A percentile compares a stretch with the other conserved stretches of the same genome.
Evolutionary conservation across 1,140 invertebrate genomes (phyloP).

Genomic region (Drosophila jambulina): DNA sequence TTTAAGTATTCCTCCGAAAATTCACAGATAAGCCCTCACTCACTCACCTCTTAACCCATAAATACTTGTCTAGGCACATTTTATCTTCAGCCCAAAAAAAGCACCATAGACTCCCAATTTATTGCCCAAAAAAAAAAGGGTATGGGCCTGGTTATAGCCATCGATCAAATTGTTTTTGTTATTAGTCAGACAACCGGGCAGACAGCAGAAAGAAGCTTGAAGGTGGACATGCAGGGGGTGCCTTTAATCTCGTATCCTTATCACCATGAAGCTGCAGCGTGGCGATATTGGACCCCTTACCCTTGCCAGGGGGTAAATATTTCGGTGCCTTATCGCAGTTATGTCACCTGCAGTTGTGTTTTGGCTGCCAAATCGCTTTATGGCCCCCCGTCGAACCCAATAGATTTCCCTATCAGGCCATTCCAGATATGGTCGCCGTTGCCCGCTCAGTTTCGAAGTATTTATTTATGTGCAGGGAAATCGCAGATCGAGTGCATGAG

Average conservation of each 20-base stretch:
- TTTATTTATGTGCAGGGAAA: slow-evolving; percentile 43
- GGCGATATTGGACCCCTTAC: slow-evolving; percentile 22
- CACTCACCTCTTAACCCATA: slow-evolving; percentile 24
- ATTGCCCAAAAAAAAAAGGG: slow-evolving; percentile 9
- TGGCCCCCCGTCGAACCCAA: slow-evolving; percentile 39
- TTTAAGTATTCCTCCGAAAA: slow-evolving; percentile 1
- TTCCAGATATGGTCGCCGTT: slow-evolving; percentile 50
- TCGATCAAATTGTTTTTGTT: slow-evolving; percentile 39
- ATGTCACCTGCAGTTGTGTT: slow-evolving; percentile 57
- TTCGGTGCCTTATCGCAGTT: slow-evolving; percentile 49
- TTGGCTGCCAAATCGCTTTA: slow-evolving; percentile 61
- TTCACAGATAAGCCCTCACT: slow-evolving; percentile 4
- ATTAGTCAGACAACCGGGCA: slow-evolving; percentile 30
- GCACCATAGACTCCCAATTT: slow-evolving; percentile 21
- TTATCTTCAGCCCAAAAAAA: slow-evolving; percentile 2
- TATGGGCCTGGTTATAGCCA: slow-evolving; percentile 6
- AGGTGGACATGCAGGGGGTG: not conserved
- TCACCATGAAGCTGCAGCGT: slow-evolving; percentile 46
- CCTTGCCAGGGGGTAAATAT: slow-evolving; percentile 10
- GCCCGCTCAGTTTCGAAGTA: slow-evolving; percentile 32
- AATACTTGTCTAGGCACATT: slow-evolving; percentile 15
- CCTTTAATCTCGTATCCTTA: slow-evolving; percentile 33
- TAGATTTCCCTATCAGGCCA: slow-evolving; percentile 49
- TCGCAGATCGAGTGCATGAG: slow-evolving; percentile 59
- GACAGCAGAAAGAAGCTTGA: slow-evolving; percentile 18